These are phyloP conservation scores for Cynaeus angustus DNA, from an alignment of 2,888 invertebrate species.

Conservation along the genomic window DNA sequence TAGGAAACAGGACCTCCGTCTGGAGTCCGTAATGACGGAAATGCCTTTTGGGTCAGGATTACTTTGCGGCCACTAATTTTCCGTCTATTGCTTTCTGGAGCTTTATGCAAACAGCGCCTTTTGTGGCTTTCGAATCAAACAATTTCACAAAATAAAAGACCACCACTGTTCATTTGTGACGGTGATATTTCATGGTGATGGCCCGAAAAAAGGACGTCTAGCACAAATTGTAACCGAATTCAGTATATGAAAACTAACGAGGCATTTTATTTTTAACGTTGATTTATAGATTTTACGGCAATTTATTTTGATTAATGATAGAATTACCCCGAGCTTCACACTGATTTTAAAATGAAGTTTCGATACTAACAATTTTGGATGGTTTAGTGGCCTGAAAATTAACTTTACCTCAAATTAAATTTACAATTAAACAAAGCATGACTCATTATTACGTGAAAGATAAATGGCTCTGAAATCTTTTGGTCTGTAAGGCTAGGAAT, in stretches of 20 bases:
- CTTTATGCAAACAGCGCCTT: constrained; percentile 30
- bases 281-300: constrained; percentile 59
- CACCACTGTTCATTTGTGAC: constrained; percentile 45
- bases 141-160: constrained; percentile 34
- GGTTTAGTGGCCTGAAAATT: constrained; percentile 44
- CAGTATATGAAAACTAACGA: constrained; percentile 55
- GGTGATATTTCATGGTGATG: constrained; percentile 49
- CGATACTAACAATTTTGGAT: constrained; percentile 38
- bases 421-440: constrained; percentile 17
- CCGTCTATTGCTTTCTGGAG: constrained; percentile 24
- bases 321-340: constrained; percentile 45
- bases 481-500: neutral
- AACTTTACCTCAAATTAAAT: constrained; percentile 24
- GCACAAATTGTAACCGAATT: constrained; percentile 48
- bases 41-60: constrained; percentile 40
- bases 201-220: constrained; percentile 37
- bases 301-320: constrained; percentile 60
- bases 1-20: constrained; percentile 42
- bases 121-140: constrained; percentile 16
- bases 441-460: neutral
- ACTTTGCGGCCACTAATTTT: constrained; percentile 23
- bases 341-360: constrained; percentile 49
- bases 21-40: constrained; percentile 55
- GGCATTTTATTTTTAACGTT: constrained; percentile 58
- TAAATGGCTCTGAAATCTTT: constrained; percentile 13